Evolutionary conservation across 1,140 invertebrate genomes (phyloP), one percentile per base, ranked within the genome.

Genomic region (Ceratina australensis): DNA sequence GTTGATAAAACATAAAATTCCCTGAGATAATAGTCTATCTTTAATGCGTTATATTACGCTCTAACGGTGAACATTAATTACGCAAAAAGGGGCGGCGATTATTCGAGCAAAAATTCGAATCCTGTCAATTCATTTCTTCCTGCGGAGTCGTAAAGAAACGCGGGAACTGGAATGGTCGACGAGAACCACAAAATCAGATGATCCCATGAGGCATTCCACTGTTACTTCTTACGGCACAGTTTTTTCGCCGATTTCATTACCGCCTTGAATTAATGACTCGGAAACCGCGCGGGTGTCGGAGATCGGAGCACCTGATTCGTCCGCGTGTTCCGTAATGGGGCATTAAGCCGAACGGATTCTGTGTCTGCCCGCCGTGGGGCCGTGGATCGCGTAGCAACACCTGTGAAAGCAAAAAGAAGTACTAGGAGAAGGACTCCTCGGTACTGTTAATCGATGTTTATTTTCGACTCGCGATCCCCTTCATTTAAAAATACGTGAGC

Each of bases 331-430:
- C 2, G n/a, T 54, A 54, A 54, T 54, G 16, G 10, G 3, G 52
- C 52, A 54, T 54, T n/a, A 54, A 54, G 52, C n/a, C 52, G 52
- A 54, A 54, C 52, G n/a, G 52, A 42, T 42, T 42, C 33, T 54
- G 16, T 54, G 52, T n/a, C n/a, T n/a, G 4, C 52, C 5, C 52
- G 16, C 3, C 52, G 52, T 16, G 16, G 52, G 5, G 52, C 13
- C 50, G 16, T 16, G 4, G 52, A 54, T 54, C 52, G 52, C 52
- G 52, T 54, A 54, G 52, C 52, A 54, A 54, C 52, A 54, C 52
- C 52, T 54, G 52, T 54, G 13, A 13, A 54, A 54, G 2, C 2
- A 54, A 54, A 18, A 54, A 54, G n/a, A 13, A 13, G 52, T 8
- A 49, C 15, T 18, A 54, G 52, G 16, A 52, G 12, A 54, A n/a